Conservation (phyloP, 2,888 invertebrate genomes). For the Alcis repandata region DNA sequence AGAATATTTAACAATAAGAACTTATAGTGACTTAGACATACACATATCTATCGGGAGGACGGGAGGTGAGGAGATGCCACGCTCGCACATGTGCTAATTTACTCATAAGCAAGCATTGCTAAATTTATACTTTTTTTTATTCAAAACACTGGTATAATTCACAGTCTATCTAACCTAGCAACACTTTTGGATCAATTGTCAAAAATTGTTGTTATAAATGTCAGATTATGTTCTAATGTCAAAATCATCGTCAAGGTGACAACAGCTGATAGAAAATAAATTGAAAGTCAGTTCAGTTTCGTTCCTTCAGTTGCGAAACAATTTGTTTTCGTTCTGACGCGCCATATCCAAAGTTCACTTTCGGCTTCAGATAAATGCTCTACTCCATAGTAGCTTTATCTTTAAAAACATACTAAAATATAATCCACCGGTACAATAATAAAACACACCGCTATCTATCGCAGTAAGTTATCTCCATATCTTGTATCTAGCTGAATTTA, state of each 20-base stretch:
- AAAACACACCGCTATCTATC: slow-evolving; percentile 39
- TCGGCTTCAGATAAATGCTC: slow-evolving; percentile 33
- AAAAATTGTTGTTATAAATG: no score
- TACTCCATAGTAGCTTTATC: slow-evolving; percentile 28
- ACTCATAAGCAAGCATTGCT: no score
- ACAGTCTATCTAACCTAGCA: no score
- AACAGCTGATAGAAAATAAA: slow-evolving; percentile 2
- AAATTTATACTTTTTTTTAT: no score
- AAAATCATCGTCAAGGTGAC: neutral
- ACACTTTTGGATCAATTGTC: no score
- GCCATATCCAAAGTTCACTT: slow-evolving; percentile 31
- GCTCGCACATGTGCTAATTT: no score
- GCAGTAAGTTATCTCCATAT: slow-evolving; percentile 44
- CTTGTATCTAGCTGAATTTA: slow-evolving; percentile 6
- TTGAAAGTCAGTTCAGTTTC: no score
- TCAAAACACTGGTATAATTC: no score
- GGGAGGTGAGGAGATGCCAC: no score
- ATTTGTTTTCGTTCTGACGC: slow-evolving; percentile 8
- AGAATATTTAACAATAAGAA: no score
- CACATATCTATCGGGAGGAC: no score
- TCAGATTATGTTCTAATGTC: neutral
- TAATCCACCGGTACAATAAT: slow-evolving; percentile 24
- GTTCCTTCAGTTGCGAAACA: neutral
- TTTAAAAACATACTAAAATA: slow-evolving; percentile 21
- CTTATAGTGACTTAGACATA: no score